Conservation (phyloP, 2,797 vertebrate species). For the Helarctos malayanus region DNA sequence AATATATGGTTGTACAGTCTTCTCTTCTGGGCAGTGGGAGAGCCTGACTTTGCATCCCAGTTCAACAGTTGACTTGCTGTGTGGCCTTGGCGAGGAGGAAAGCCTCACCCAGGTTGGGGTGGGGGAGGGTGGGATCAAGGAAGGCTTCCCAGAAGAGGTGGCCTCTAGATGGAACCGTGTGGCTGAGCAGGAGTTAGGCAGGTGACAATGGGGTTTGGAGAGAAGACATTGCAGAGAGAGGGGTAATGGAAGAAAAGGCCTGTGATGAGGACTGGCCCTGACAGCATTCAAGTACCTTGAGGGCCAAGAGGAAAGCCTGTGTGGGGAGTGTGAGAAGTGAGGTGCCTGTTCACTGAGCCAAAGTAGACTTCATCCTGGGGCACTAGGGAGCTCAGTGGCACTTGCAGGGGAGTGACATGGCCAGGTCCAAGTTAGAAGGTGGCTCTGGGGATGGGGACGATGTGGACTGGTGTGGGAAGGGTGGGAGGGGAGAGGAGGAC, state of each 20-base stretch:
- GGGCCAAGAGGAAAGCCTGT: neutral
- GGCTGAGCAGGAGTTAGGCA: neutral
- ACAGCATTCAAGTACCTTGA: neutral
- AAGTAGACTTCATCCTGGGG: neutral
- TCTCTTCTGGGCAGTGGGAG: neutral
- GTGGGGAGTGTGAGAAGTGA: accelerated
- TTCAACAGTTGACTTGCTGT: neutral
- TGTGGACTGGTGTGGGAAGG: neutral
- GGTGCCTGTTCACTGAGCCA: neutral
- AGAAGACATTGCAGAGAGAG: neutral
- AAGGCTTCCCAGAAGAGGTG: neutral
- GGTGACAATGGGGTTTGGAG: neutral
- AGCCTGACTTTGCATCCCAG: neutral
- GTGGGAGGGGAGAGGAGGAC: neutral
- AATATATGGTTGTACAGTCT: neutral
- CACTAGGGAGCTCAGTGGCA: accelerated
- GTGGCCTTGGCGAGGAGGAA: neutral
- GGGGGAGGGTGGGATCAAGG: neutral
- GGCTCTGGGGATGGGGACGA: neutral
- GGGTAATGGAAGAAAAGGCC: neutral
- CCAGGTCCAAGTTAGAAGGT: neutral
- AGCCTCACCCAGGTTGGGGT: accelerated
- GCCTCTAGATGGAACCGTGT: neutral
- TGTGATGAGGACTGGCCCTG: neutral
- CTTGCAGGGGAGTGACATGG: accelerated